phyloP scores from a whole-genome alignment of 2,113 vertebrate species.

The Gallinago media region DNA sequence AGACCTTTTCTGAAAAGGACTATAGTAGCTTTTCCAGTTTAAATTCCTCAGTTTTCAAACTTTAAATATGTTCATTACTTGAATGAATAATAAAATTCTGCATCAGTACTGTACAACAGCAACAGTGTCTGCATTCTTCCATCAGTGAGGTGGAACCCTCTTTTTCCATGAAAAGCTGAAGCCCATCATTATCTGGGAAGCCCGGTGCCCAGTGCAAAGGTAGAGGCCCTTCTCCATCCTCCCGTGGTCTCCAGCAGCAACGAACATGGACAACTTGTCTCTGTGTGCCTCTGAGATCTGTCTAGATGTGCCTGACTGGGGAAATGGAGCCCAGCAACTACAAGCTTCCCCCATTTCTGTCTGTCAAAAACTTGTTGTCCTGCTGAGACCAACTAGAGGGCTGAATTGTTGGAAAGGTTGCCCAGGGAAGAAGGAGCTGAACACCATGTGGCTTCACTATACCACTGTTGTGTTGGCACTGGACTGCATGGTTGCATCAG shows the following conservation, averaged over 20 bases:
- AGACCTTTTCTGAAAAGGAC: not conserved
- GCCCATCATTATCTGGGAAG: not conserved
- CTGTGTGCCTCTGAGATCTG: not conserved
- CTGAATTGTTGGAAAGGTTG: not conserved
- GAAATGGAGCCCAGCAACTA: not conserved
- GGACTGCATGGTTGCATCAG: not conserved
- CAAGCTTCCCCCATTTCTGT: not conserved
- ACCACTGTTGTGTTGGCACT: rapidly evolving
- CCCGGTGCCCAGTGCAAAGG: rapidly evolving
- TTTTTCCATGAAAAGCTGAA: not conserved
- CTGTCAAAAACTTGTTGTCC: not conserved
- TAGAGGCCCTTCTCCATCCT: not conserved
- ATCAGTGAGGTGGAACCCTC: not conserved
- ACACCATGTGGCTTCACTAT: not conserved
- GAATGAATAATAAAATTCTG: too few species aligned
- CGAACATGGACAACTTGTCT: not conserved
- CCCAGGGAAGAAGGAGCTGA: not conserved
- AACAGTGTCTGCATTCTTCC: too few species aligned
- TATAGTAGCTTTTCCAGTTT: not conserved
- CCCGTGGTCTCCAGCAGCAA: not conserved
- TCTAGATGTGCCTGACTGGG: not conserved
- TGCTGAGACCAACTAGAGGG: not conserved
- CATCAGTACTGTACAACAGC: too few species aligned
- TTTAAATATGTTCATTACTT: too few species aligned
- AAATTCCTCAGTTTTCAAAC: not conserved